Evolutionary conservation across 2,888 invertebrate genomes (phyloP).

Genomic region (Dolichopus griseipennis): DNA sequence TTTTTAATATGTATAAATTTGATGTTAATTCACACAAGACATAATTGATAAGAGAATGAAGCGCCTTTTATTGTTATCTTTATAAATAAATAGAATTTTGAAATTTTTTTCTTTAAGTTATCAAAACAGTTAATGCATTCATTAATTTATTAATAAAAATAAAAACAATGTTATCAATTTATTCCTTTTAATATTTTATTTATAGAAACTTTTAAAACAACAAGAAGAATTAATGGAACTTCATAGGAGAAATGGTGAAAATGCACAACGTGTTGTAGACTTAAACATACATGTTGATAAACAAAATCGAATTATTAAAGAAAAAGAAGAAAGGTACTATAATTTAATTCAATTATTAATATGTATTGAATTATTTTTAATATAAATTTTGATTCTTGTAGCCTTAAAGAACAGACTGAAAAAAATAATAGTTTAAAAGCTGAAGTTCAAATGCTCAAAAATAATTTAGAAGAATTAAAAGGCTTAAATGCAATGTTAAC

Average conservation of each 20-base stretch:
- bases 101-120: too few relatives aligned
- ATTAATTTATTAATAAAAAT: too few relatives aligned
- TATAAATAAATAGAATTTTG: too few relatives aligned
- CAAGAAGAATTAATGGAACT: conserved; percentile 90
- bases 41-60: too few relatives aligned
- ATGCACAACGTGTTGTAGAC: conserved; percentile 87
- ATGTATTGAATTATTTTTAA: background rate
- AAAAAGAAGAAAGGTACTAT: conserved; percentile 59
- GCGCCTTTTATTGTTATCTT: too few relatives aligned
- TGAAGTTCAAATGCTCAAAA: conserved; percentile 64
- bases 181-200: background rate
- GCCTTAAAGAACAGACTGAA: conserved; percentile 60
- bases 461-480: conserved; percentile 66
- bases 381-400: conserved; percentile 33
- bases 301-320: conserved; percentile 64
- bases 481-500: conserved; percentile 77
- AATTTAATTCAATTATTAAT: background rate
- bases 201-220: conserved; percentile 61
- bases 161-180: too few relatives aligned
- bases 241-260: conserved; percentile 82
- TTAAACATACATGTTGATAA: conserved; percentile 78
- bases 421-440: conserved; percentile 58
- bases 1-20: too few relatives aligned
- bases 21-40: too few relatives aligned
- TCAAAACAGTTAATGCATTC: too few relatives aligned